Conservation (phyloP, 2,888 invertebrate genomes). For the Drosophila yooni region DNA sequence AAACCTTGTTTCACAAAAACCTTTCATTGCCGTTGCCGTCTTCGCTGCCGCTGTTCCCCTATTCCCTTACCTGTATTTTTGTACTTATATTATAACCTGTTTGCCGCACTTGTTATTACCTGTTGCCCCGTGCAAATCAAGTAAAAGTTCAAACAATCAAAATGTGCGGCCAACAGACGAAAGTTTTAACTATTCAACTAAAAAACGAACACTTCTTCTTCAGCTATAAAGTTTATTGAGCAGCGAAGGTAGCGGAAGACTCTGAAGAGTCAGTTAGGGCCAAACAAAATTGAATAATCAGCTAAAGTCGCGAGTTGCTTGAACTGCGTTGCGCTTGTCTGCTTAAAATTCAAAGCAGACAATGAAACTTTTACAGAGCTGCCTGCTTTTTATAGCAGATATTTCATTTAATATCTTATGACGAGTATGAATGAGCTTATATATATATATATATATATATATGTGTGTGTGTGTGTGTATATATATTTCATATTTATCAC, state of each 20-base stretch:
- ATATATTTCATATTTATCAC: constrained; percentile 41
- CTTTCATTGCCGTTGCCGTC: background rate
- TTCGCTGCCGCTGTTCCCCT: background rate
- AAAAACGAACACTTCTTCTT: constrained; percentile 37
- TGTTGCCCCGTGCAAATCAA: constrained; percentile 38
- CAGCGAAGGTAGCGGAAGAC: background rate
- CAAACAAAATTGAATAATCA: constrained; percentile 54
- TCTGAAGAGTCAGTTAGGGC: background rate
- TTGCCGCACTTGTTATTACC: constrained; percentile 53
- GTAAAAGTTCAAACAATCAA: constrained; percentile 48
- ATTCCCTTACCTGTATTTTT: background rate
- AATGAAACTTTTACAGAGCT: constrained; percentile 38
- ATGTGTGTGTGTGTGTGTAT: background rate
- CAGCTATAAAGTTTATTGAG: constrained; percentile 32
- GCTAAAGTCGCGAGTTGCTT: constrained; percentile 61
- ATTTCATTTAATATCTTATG: constrained; percentile 16
- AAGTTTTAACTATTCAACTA: constrained; percentile 44
- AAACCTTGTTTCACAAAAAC: constrained; percentile 27
- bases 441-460: constrained; percentile 1
- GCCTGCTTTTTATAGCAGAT: constrained; percentile 6
- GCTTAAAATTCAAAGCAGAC: constrained; percentile 61
- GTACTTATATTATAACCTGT: constrained; percentile 30
- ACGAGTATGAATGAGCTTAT: constrained; percentile 20
- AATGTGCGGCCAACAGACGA: constrained; percentile 33
- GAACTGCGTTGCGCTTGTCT: constrained; percentile 53